Evolutionary conservation across 1,140 invertebrate species (phyloP).

Genomic region (Anadara kagoshimensis): DNA sequence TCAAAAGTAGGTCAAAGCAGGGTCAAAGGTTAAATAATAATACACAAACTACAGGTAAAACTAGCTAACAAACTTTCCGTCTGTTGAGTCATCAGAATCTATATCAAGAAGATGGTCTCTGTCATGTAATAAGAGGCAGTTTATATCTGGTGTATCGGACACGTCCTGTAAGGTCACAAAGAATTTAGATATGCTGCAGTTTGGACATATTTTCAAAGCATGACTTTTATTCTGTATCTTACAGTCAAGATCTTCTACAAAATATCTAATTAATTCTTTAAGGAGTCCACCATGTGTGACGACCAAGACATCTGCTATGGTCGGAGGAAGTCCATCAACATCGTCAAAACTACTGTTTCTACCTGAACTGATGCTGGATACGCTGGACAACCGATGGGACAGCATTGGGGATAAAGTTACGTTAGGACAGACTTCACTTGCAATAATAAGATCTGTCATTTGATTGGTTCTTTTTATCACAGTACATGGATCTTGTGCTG

Average conservation of each 20-base stretch:
- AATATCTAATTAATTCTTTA: conserved; percentile 67
- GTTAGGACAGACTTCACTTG: conserved; percentile 60
- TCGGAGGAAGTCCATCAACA: conserved; percentile 55
- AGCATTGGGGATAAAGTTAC: conserved; percentile 67
- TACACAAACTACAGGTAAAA: no score
- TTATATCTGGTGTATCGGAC: conserved; percentile 46
- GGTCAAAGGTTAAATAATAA: no score
- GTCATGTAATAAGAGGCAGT: conserved; percentile 64
- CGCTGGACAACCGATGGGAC: conserved; percentile 59
- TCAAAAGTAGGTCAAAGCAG: no score
- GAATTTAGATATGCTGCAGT: conserved; percentile 69
- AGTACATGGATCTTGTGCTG: conserved; percentile 1
- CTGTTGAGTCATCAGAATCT: conserved; percentile 9
- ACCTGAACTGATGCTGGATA: conserved; percentile 64
- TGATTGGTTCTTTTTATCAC: neutral
- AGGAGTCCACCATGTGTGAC: conserved; percentile 72
- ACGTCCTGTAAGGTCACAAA: conserved; percentile 56
- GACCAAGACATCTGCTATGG: conserved; percentile 68
- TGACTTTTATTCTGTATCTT: conserved; percentile 66
- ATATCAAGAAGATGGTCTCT: conserved; percentile 63
- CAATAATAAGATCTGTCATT: neutral
- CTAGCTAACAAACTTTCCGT: no score
- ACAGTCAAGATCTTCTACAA: conserved; percentile 71
- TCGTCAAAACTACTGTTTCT: conserved; percentile 72
- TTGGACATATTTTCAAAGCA: conserved; percentile 68